Conservation (phyloP, 2,888 invertebrate genomes). For the Luperina nickerlii region DNA sequence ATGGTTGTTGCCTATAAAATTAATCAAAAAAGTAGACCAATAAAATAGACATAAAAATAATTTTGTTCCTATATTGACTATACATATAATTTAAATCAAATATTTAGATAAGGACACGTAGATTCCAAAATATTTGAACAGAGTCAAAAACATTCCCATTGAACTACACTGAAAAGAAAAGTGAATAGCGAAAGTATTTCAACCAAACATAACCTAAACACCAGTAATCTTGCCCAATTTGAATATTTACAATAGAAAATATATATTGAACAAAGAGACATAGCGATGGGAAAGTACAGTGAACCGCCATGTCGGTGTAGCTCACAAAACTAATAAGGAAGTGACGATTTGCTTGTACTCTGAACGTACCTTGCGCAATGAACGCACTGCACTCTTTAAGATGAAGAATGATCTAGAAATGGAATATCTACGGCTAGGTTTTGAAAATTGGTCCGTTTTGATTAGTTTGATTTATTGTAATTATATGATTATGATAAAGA, state of each 20-base stretch:
- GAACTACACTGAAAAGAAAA: slow-evolving; percentile 40
- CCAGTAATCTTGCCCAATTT: slow-evolving; percentile 41
- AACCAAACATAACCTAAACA: slow-evolving; percentile 34
- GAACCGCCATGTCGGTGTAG: slow-evolving; percentile 44
- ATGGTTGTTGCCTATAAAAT: too few species aligned
- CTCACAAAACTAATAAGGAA: slow-evolving; percentile 69
- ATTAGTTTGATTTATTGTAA: not conserved
- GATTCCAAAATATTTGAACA: not conserved
- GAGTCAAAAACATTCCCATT: slow-evolving; percentile 2
- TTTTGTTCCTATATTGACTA: too few species aligned
- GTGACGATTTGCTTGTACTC: slow-evolving; percentile 61
- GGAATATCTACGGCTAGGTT: not conserved
- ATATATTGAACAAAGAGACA: slow-evolving; percentile 50
- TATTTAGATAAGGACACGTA: too few species aligned
- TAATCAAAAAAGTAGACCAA: too few species aligned
- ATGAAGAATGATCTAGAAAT: slow-evolving; percentile 34
- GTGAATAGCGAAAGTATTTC: slow-evolving; percentile 46
- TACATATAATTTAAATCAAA: too few species aligned
- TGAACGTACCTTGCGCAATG: slow-evolving; percentile 59
- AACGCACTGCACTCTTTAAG: slow-evolving; percentile 33
- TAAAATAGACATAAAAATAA: too few species aligned
- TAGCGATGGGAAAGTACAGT: slow-evolving; percentile 64
- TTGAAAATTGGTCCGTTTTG: not conserved
- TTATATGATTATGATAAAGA: not conserved
- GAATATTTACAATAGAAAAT: slow-evolving; percentile 57